Conservation (phyloP, 1,140 invertebrate species). For the Pissodes strobi region DNA sequence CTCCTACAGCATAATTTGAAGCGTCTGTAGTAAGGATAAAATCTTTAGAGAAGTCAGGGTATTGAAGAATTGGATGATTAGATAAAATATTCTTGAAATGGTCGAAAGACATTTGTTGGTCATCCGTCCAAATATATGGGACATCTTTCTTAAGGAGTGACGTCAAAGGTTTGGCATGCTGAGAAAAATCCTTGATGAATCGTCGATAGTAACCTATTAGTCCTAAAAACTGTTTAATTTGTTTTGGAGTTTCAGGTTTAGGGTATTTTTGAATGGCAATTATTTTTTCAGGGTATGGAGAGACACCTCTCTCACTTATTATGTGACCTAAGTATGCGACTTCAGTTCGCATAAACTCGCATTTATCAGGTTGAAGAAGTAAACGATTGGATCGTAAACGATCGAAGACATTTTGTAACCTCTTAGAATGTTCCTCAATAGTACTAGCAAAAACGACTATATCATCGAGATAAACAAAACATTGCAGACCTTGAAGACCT, state of each 20-base stretch:
- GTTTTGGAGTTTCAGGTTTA: slow-evolving; percentile 44
- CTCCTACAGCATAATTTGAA: slow-evolving; percentile 50
- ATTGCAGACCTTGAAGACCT: slow-evolving; percentile 46
- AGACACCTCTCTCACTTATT: slow-evolving; percentile 52
- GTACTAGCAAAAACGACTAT: too few relatives aligned
- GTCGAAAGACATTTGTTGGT: slow-evolving; percentile 50
- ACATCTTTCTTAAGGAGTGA: slow-evolving; percentile 32
- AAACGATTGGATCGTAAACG: slow-evolving; percentile 21
- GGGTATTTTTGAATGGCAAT: slow-evolving; percentile 52
- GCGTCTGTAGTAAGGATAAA: slow-evolving; percentile 56
- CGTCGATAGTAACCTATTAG: slow-evolving; percentile 43
- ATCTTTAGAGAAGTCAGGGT: slow-evolving; percentile 48
- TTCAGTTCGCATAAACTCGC: slow-evolving; percentile 51
- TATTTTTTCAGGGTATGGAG: slow-evolving; percentile 56
- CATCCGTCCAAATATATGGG: slow-evolving; percentile 11
- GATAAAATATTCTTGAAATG: slow-evolving; percentile 52
- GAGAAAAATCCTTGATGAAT: slow-evolving; percentile 37
- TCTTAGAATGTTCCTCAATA: slow-evolving; percentile 42
- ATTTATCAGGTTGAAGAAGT: too few relatives aligned
- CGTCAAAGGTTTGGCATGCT: slow-evolving; percentile 35
- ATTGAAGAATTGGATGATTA: slow-evolving; percentile 53
- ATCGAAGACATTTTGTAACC: slow-evolving; percentile 25
- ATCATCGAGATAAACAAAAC: slow-evolving; percentile 52
- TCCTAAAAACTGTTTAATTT: slow-evolving; percentile 56
- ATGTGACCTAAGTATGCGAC: slow-evolving; percentile 51